Evolutionary conservation across 1,140 invertebrate species (phyloP).

Genomic region (Mya arenaria): DNA sequence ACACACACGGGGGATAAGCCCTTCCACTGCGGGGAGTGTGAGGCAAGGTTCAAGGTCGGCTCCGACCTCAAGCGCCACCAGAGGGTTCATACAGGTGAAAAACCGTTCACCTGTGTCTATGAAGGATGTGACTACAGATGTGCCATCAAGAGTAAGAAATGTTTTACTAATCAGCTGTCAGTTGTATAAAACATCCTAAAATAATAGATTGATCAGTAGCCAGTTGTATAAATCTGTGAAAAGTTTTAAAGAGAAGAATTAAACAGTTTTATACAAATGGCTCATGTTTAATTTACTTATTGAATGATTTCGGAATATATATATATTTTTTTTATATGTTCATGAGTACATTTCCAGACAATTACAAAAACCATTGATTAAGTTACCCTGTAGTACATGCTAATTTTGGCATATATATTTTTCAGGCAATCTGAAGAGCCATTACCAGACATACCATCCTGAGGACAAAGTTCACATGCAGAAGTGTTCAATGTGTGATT

Average conservation of each 20-base stretch:
- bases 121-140: slow-evolving; percentile 70
- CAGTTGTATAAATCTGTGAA: too few relatives aligned
- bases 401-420: neutral
- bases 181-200: too few relatives aligned
- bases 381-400: neutral
- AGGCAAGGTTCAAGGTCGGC: slow-evolving; percentile 82
- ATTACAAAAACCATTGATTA: too few relatives aligned
- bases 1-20: slow-evolving; percentile 86
- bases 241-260: too few relatives aligned
- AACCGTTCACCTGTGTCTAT: slow-evolving; percentile 88
- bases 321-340: too few relatives aligned
- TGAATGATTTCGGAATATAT: too few relatives aligned
- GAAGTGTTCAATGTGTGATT: slow-evolving; percentile 67
- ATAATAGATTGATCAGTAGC: too few relatives aligned
- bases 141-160: slow-evolving; percentile 74
- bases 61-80: slow-evolving; percentile 88
- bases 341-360: too few relatives aligned
- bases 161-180: too few relatives aligned
- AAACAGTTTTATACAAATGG: too few relatives aligned
- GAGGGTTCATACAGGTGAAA: slow-evolving; percentile 91
- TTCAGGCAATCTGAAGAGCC: slow-evolving; percentile 75
- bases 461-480: slow-evolving; percentile 61
- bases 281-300: too few relatives aligned
- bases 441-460: slow-evolving; percentile 70
- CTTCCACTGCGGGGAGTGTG: slow-evolving; percentile 86